phyloP scores from a whole-genome alignment of 2,888 invertebrate genomes.

The Drosophila barbarae region DNA sequence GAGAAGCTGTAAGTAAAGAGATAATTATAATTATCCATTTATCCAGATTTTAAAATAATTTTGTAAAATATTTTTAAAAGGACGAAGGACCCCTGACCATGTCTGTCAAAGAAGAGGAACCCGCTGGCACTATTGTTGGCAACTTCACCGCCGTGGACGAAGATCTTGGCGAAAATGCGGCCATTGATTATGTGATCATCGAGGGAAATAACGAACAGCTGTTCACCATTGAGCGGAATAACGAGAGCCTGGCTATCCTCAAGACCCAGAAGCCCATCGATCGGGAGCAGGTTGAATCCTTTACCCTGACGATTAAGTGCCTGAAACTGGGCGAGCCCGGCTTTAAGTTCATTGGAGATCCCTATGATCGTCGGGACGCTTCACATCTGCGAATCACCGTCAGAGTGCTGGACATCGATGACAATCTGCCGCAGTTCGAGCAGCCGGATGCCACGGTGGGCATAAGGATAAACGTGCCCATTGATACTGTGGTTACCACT shows the following conservation, averaged over 20 bases:
- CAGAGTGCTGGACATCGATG: constrained; percentile 86
- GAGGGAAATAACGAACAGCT: constrained; percentile 86
- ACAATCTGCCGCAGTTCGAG: constrained; percentile 86
- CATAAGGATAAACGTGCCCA: constrained; percentile 86
- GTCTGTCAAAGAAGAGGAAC: constrained; percentile 84
- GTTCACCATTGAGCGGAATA: constrained; percentile 83
- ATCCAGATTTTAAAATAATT: too few species aligned
- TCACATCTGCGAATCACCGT: constrained; percentile 85
- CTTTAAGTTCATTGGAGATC: constrained; percentile 64
- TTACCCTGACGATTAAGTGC: constrained; percentile 85
- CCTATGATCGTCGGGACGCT: constrained; percentile 85
- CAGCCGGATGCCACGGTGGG: constrained; percentile 85
- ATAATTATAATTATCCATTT: accelerated
- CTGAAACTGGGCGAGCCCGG: constrained; percentile 82
- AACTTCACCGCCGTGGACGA: constrained; percentile 86
- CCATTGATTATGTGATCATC: constrained; percentile 86
- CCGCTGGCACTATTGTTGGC: constrained; percentile 85
- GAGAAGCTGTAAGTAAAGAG: constrained; percentile 82
- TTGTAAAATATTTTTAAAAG: constrained; percentile 76
- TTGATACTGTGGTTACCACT: constrained; percentile 85
- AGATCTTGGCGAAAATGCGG: constrained; percentile 87
- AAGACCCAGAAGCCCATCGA: constrained; percentile 84
- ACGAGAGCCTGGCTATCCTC: constrained; percentile 84
- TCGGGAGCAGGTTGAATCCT: constrained; percentile 83
- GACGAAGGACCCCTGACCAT: constrained; percentile 85